Evolutionary conservation across 2,797 vertebrate genomes (phyloP).

Genomic region (Gephyroberyx darwinii): DNA sequence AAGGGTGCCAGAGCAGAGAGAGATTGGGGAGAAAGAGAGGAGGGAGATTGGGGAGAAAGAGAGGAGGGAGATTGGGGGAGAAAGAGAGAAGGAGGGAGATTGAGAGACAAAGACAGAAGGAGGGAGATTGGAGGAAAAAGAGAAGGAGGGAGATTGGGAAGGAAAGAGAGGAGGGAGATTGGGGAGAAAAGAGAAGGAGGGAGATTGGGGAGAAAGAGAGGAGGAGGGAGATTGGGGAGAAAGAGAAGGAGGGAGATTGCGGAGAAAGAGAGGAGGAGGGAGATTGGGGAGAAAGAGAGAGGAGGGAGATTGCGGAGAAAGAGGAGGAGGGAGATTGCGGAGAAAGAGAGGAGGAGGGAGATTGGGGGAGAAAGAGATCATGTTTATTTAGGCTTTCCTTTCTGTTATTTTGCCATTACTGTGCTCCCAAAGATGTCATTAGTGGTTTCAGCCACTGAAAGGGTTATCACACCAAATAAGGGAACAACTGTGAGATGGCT

Average conservation of each 20-base stretch:
- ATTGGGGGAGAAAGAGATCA: neutral
- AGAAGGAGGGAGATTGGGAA: neutral
- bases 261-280: neutral
- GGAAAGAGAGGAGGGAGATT: neutral
- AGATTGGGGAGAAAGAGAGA: neutral
- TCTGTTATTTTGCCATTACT: conserved; percentile 11
- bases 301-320: neutral
- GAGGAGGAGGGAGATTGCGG: neutral
- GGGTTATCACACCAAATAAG: conserved; percentile 21
- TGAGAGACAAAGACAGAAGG: too few species aligned
- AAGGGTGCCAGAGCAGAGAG: neutral
- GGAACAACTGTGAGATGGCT: neutral
- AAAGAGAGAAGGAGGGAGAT: too few species aligned
- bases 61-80: too few species aligned
- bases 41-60: too few species aligned
- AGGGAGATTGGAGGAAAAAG: too few species aligned
- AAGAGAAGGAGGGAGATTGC: neutral
- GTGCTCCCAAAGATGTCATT: conserved; percentile 8
- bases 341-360: neutral
- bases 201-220: too few species aligned
- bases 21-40: neutral
- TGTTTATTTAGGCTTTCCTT: neutral
- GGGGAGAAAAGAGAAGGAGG: neutral
- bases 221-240: neutral
- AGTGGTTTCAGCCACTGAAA: conserved; percentile 14